Evolutionary conservation across 2,797 vertebrate species (phyloP).

Genomic region (Sciurus vulgaris): DNA sequence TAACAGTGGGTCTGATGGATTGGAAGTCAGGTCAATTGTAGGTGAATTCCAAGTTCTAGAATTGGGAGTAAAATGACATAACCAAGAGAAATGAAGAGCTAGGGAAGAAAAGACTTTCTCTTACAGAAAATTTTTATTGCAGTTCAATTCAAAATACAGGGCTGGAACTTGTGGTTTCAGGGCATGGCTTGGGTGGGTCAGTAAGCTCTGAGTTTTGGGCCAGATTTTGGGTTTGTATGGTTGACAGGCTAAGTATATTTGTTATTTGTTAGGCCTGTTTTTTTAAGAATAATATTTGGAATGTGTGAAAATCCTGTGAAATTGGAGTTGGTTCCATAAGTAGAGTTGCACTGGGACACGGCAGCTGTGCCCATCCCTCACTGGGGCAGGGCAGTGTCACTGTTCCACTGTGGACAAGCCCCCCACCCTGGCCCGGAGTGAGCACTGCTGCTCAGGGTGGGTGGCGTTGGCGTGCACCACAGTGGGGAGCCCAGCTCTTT

Average conservation of each 20-base stretch:
- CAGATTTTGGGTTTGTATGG: not conserved
- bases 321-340: not conserved
- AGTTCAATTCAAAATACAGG: not conserved
- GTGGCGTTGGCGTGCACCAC: not conserved
- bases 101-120: not conserved
- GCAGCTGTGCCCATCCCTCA: not conserved
- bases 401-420: too few species aligned
- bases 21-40: not conserved
- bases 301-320: not conserved
- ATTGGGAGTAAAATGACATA: not conserved
- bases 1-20: not conserved
- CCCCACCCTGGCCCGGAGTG: not conserved
- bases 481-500: not conserved
- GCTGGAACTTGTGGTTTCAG: not conserved
- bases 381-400: not conserved
- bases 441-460: not conserved
- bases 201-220: not conserved
- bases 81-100: not conserved
- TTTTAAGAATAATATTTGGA: not conserved
- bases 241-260: not conserved
- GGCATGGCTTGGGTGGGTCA: not conserved
- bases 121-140: not conserved
- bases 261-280: slow-evolving; percentile 8
- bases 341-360: not conserved
- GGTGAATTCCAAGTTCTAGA: slow-evolving; percentile 26